A percentile compares a stretch with the other conserved stretches of the same genome.
Evolutionary conservation across 2,797 vertebrate genomes (phyloP).

Genomic region (Rhodeus uyekii): DNA sequence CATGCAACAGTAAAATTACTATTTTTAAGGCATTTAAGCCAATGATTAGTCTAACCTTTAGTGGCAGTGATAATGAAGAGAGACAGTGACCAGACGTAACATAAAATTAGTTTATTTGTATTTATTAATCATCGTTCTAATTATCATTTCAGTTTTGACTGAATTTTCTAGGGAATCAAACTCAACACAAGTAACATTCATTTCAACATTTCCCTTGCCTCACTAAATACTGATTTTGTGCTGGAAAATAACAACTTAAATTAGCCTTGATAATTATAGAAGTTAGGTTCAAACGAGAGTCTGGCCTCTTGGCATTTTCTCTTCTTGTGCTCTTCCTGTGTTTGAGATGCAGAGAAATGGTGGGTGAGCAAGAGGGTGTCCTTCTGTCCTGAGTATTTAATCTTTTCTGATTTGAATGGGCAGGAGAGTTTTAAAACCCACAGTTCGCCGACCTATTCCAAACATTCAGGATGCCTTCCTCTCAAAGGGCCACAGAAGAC

Average conservation of each 20-base stretch:
- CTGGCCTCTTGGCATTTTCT: constrained; percentile 34
- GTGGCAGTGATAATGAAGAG: not conserved
- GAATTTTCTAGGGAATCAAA: not conserved
- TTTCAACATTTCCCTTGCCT: constrained; percentile 13
- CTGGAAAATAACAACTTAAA: constrained; percentile 23
- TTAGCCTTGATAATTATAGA: constrained; percentile 41
- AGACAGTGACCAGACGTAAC: not conserved
- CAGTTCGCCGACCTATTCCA: constrained; percentile 18
- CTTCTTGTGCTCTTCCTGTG: constrained; percentile 25
- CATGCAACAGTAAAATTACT: not conserved
- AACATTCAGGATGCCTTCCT: constrained; percentile 22
- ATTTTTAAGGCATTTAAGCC: not conserved
- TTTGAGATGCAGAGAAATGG: constrained; percentile 35
- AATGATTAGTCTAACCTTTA: constrained; percentile 7
- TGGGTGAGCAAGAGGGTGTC: constrained; percentile 16
- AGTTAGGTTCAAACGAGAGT: constrained; percentile 28
- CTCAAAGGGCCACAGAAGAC: constrained; percentile 19
- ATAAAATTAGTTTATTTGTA: not conserved
- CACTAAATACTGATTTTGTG: not conserved
- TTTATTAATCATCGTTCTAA: not conserved
- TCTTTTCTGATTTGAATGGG: constrained; percentile 25
- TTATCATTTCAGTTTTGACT: not conserved
- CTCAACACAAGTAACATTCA: not conserved
- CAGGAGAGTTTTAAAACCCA: constrained; percentile 13
- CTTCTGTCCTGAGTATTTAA: constrained; percentile 13